Percentiles rank a stretch among this genome's conserved stretches.
Evolutionary conservation across 2,797 vertebrate species (phyloP).

Genomic region (Fringilla coelebs): DNA sequence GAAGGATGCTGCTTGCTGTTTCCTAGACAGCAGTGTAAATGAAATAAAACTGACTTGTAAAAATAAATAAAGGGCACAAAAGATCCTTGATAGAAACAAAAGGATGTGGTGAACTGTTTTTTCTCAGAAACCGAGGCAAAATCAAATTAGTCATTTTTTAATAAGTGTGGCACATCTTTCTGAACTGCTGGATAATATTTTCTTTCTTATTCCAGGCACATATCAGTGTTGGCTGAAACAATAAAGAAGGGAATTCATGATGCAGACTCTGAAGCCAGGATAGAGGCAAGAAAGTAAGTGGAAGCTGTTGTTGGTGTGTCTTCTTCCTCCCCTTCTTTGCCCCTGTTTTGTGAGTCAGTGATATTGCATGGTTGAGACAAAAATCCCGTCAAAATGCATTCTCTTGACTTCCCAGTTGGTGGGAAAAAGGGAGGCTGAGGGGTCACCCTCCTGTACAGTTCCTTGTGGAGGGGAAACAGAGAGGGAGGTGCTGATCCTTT

Average conservation of each 20-base stretch:
- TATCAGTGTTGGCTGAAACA: conserved; percentile 94
- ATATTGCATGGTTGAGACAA: background rate
- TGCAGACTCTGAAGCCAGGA: conserved; percentile 94
- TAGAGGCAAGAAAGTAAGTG: conserved; percentile 97
- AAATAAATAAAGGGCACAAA: background rate
- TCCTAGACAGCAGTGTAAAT: background rate
- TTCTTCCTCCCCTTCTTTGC: background rate
- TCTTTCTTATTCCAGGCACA: conserved; percentile 84
- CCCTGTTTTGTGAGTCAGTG: background rate
- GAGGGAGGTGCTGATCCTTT: background rate
- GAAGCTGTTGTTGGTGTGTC: background rate
- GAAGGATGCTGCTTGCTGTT: conserved; percentile 62
- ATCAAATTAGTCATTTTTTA: background rate
- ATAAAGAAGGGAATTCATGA: conserved; percentile 98
- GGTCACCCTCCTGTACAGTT: background rate
- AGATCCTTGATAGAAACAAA: background rate
- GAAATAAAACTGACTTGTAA: conserved; percentile 17
- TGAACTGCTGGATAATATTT: conserved; percentile 48
- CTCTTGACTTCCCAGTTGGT: background rate
- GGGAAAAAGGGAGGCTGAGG: background rate
- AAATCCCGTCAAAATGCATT: background rate
- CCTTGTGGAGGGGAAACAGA: background rate
- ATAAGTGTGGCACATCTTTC: background rate
- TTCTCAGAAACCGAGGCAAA: background rate
- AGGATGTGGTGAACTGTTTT: background rate